Evolutionary conservation across 2,888 invertebrate genomes (phyloP), one percentile per base, ranked within the genome.

Genomic region (Ptychoptera contaminata): DNA sequence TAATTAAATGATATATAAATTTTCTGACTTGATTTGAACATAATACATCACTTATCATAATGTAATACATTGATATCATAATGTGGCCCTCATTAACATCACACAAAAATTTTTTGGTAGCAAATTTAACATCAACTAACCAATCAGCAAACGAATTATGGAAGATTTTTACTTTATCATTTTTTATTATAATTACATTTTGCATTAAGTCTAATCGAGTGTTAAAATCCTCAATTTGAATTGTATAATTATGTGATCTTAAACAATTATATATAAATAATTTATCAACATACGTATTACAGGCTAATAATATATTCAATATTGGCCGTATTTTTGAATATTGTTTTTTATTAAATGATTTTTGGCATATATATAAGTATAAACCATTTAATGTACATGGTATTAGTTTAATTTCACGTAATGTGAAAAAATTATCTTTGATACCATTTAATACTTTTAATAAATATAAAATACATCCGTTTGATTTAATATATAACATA

Each of bases 101-200:
- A 62, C 91, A 94, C 50, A 94, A 71, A 65, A 91, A 96, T 54
- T 91, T 85, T 53, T 91, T 83, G 2, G 94, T 96, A 63, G 94
- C 93, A 59, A 96, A 93, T 65, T 96, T 96, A n/a, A 96, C 93
- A 62, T 96, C 96, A 44, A 88, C 68, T 52, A 96, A 67, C 96
- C 96, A 96, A 59, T 86, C 84, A 16, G 91, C 85, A 63, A 94
- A 94, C 48, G 91, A 92, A 60, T 90, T 88, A 65, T 96, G 94
- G 67, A 94, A 93, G 39, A 93, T 72, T 50, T 64, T 64, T n/a
- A 66, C 48, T 46, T 49, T 51, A 4, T 45, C 45, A 37, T 50
- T 47, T 16, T 16, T 16, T 11, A 11, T 32, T 32, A 32, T 32
- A 46, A 73, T 54, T 23, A 74, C 67, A 44, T 74, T 75, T 43